Evolutionary conservation across 2,113 vertebrate genomes (phyloP), one percentile per base, ranked within the genome.

Genomic region (Atlantisia rogersi): DNA sequence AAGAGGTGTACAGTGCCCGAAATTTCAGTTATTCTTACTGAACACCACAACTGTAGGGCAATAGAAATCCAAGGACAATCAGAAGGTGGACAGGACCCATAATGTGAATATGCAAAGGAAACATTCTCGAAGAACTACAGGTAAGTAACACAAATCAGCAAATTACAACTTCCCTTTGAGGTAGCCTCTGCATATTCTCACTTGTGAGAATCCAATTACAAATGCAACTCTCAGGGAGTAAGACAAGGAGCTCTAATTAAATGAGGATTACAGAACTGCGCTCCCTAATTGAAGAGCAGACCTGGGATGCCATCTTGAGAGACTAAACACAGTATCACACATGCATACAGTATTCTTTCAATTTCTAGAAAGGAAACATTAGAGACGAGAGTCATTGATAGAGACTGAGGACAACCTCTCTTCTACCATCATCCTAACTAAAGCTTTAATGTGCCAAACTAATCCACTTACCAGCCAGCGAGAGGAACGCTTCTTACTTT

Each of bases 131-230:
- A 92, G 95, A 96, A 89, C 94, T 60, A 93, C 83, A 82, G 88
- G 79, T 79, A 87, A 89, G 96, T 62, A 93, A 92, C 73, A 89
- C n/a, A n/a, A 62, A 78, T 18, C 55, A 82, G 70, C 82, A 82
- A 85, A 85, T 28, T 63, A 28, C 39, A 90, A 20, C 86, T 93
- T 92, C 59, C 92, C 90, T 91, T 55, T 44, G 88, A 95, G 90
- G 86, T 32, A 78, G 92, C 86, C 95, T 96, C 95, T 96, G 96
- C 95, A 91, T 93, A 94, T 96, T 93, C 96, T 96, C 96, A 94
- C 95, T 94, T 91, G 83, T 84, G 88, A 96, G 83, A 96, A 97
- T 90, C 62, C 90, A 97, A 95, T 97, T 97, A 96, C 75, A 90
- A 95, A 94, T 59, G 75, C 74, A 86, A 86, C 83, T 94, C 95